Evolutionary conservation across 1,140 invertebrate species (phyloP).

Genomic region (Drosophila lowei): DNA sequence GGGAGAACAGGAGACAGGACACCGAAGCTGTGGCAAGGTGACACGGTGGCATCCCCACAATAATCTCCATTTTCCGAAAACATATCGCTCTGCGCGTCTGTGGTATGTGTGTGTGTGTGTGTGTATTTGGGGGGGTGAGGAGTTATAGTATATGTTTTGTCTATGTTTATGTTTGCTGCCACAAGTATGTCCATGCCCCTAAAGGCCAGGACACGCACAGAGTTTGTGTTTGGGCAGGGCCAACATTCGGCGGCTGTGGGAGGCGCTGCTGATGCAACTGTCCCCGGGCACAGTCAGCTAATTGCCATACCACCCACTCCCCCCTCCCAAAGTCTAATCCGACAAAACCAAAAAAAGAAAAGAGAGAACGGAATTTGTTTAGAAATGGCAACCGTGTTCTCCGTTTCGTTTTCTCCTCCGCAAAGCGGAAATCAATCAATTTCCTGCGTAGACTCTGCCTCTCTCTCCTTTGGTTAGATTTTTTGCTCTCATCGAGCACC

Average conservation of each 20-base stretch:
- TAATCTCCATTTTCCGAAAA: conserved; percentile 44
- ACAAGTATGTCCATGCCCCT: conserved; percentile 45
- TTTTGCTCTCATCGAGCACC: not conserved
- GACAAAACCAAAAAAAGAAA: not conserved
- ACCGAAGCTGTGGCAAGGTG: conserved; percentile 22
- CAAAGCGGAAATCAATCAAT: conserved; percentile 74
- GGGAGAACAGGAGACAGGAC: conserved; percentile 18
- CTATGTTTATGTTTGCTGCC: conserved; percentile 61
- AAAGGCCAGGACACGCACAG: conserved; percentile 33
- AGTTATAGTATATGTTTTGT: conserved; percentile 44
- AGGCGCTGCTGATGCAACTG: conserved; percentile 14
- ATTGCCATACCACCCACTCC: conserved; percentile 16
- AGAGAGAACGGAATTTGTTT: not conserved
- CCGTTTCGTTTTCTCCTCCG: conserved; percentile 26
- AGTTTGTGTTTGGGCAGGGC: conserved; percentile 44
- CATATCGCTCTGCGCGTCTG: conserved; percentile 25
- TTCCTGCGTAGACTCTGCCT: conserved; percentile 71
- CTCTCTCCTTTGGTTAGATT: conserved; percentile 15
- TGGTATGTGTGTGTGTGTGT: conserved; percentile 8
- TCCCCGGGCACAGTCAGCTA: conserved; percentile 11
- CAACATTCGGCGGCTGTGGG: conserved; percentile 43
- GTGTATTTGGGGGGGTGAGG: too few relatives aligned
- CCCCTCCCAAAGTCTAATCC: conserved; percentile 1
- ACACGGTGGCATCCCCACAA: conserved; percentile 16
- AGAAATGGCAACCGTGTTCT: conserved; percentile 35